Conservation (phyloP, 2,888 invertebrate species). For the Melikaiella ostensackeni region DNA sequence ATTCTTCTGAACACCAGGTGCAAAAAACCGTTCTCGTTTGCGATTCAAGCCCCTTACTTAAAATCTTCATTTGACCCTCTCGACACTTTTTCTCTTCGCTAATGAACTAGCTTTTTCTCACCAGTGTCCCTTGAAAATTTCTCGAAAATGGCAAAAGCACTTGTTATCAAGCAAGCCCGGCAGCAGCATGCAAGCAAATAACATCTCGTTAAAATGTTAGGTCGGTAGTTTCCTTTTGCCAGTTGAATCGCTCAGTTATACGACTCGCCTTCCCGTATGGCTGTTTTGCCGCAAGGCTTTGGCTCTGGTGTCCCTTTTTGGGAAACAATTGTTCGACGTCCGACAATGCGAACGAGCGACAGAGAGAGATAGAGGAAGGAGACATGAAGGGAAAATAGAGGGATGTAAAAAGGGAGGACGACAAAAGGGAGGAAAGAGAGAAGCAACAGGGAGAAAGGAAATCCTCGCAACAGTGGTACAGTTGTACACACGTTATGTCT, state of each 20-base stretch:
- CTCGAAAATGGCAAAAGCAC: background rate
- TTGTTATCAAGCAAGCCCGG: background rate
- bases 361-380: slow-evolving; percentile 42
- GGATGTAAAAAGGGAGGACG: background rate
- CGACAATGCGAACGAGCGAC: slow-evolving; percentile 41
- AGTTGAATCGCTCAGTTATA: slow-evolving; percentile 49
- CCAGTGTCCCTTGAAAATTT: background rate
- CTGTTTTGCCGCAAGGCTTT: slow-evolving; percentile 40
- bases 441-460: slow-evolving; percentile 41
- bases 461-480: slow-evolving; percentile 54
- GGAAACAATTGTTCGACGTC: slow-evolving; percentile 47
- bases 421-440: slow-evolving; percentile 28
- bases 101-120: background rate
- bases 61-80: background rate
- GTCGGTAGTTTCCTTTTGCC: slow-evolving; percentile 50
- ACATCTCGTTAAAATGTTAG: slow-evolving; percentile 9
- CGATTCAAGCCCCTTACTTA: background rate
- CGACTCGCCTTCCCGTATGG: background rate
- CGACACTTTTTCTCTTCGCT: background rate
- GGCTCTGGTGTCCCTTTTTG: slow-evolving; percentile 34
- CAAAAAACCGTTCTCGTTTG: too few relatives aligned
- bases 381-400: slow-evolving; percentile 26
- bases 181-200: background rate
- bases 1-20: too few relatives aligned
- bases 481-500: slow-evolving; percentile 53